These are phyloP conservation scores for Heliconius ismenius DNA, from an alignment of 2,888 invertebrate genomes.

Conservation along the genomic window DNA sequence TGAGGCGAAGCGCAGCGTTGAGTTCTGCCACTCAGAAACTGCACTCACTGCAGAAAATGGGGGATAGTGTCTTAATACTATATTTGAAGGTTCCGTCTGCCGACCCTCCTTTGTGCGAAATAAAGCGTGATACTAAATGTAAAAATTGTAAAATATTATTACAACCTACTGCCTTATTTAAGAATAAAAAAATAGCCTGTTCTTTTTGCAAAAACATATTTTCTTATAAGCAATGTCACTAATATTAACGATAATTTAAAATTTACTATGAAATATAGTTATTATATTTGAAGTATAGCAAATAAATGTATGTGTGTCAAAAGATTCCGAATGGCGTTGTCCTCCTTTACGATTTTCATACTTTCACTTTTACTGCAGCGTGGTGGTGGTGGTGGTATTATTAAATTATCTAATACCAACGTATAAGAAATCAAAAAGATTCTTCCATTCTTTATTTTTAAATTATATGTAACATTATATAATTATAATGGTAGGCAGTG, in stretches of 20 bases:
- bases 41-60: too few species aligned
- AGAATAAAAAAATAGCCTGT: too few species aligned
- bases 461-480: background rate
- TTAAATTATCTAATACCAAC: slow-evolving; percentile 9
- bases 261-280: background rate
- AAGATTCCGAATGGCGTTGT: slow-evolving; percentile 25
- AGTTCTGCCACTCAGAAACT: too few species aligned
- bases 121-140: too few species aligned
- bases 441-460: background rate
- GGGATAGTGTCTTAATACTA: too few species aligned
- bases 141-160: too few species aligned
- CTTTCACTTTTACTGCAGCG: slow-evolving; percentile 24
- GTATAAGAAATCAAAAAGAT: background rate
- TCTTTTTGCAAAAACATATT: background rate
- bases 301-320: slow-evolving; percentile 23
- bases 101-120: too few species aligned
- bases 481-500: too few species aligned
- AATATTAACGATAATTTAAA: background rate
- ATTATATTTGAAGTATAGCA: background rate
- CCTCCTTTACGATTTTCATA: slow-evolving; percentile 20
- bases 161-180: too few species aligned
- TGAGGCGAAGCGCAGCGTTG: too few species aligned
- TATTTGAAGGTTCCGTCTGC: too few species aligned
- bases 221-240: background rate
- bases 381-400: background rate